Conservation (phyloP, 2,113 vertebrate species). For the Delphinus delphis region DNA sequence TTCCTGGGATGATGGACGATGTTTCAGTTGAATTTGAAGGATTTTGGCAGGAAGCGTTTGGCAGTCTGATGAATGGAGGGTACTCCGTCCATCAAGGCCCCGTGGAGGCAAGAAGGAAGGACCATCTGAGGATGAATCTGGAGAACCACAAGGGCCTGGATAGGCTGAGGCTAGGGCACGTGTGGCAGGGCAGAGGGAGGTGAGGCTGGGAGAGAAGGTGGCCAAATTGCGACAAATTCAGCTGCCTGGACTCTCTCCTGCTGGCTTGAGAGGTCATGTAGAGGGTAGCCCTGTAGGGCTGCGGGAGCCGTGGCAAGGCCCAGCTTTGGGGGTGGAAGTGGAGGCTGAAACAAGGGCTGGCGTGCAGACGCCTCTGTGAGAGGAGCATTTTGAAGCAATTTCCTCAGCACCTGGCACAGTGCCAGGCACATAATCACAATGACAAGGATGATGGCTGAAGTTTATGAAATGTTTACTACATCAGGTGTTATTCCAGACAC, state of each 20-base stretch:
- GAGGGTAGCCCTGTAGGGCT: background rate
- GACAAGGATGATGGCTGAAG: background rate
- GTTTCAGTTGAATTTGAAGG: background rate
- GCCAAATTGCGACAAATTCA: background rate
- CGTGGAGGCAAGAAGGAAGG: background rate
- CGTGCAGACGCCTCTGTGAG: background rate
- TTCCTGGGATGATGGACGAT: background rate
- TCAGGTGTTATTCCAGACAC: slow-evolving; percentile 54
- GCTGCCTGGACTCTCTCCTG: background rate
- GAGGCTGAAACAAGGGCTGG: background rate
- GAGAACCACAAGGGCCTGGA: background rate
- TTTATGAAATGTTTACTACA: background rate
- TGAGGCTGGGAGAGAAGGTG: background rate
- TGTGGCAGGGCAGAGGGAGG: background rate
- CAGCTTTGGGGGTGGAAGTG: background rate
- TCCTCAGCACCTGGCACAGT: background rate
- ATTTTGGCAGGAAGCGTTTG: background rate
- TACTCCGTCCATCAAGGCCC: background rate
- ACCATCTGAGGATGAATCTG: background rate
- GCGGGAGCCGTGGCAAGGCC: background rate
- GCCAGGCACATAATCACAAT: slow-evolving; percentile 27
- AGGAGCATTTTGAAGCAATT: background rate
- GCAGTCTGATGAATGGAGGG: background rate
- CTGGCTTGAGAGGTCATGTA: background rate
- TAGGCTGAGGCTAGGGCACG: background rate